Conservation (phyloP, 2,888 invertebrate genomes). For the Proisotoma minuta region DNA sequence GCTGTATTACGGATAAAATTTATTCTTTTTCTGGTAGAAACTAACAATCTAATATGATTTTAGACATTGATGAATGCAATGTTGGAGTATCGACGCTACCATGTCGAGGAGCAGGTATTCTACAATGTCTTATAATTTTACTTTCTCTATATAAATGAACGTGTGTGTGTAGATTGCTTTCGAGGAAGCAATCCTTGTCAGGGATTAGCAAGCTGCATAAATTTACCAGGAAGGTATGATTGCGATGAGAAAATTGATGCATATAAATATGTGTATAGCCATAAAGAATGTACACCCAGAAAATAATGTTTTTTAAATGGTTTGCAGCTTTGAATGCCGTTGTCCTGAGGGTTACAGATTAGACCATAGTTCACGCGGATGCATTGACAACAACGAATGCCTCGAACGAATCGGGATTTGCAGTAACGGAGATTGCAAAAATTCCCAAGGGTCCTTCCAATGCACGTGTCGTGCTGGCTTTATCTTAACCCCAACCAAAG, state of each 20-base stretch:
- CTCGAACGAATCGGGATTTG: constrained; percentile 64
- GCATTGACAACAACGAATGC: constrained; percentile 68
- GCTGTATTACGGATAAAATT: no score
- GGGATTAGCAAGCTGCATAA: constrained; percentile 71
- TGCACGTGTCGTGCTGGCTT: constrained; percentile 62
- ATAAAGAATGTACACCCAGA: no score
- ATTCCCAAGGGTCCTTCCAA: constrained; percentile 57
- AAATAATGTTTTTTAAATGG: no score
- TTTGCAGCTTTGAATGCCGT: constrained; percentile 54
- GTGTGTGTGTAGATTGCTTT: constrained; percentile 2
- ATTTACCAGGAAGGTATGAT: constrained; percentile 71
- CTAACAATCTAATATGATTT: no score
- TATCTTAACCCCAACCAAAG: constrained; percentile 61
- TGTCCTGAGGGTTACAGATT: constrained; percentile 66
- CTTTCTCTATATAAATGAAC: neutral
- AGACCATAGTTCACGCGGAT: constrained; percentile 54
- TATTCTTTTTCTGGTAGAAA: no score
- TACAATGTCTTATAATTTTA: neutral
- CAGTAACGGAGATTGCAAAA: constrained; percentile 70
- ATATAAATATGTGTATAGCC: no score
- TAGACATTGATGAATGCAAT: constrained; percentile 4
- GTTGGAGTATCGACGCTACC: neutral
- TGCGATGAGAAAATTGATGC: no score
- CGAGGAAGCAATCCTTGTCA: constrained; percentile 63
- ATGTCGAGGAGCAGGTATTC: neutral